Percentiles rank a stretch among this genome's conserved stretches.
These are phyloP conservation scores for Whitmania pigra DNA, from an alignment of 1,140 invertebrate species.

Conservation along the genomic window DNA sequence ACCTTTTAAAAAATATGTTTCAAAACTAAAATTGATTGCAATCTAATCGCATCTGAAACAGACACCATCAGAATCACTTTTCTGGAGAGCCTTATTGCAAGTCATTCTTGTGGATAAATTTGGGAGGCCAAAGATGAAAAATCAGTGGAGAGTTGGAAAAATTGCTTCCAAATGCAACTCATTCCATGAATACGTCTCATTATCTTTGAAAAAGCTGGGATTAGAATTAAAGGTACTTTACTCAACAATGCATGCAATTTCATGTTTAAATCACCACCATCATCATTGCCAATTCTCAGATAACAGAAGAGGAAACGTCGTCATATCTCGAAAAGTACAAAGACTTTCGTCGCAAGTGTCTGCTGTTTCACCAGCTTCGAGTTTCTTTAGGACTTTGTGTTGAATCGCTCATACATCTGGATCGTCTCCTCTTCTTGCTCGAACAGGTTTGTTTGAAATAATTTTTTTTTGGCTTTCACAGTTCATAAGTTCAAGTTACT, in stretches of 20 bases:
- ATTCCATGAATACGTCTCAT: conserved; percentile 29
- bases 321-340: conserved; percentile 27
- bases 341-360: conserved; percentile 27
- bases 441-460: conserved; percentile 31
- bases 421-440: conserved; percentile 31
- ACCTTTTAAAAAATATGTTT: not conserved
- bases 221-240: conserved; percentile 22
- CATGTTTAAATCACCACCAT: not conserved
- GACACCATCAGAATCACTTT: conserved; percentile 24
- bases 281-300: conserved; percentile 25
- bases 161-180: conserved; percentile 18
- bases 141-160: conserved; percentile 26
- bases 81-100: conserved; percentile 30
- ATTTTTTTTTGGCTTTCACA: conserved; percentile 11
- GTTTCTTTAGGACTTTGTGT: conserved; percentile 32
- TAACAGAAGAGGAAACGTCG: conserved; percentile 27
- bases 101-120: conserved; percentile 29
- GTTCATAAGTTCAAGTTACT: not conserved
- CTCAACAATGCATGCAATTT: not conserved
- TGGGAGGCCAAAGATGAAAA: conserved; percentile 25
- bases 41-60: not conserved
- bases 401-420: conserved; percentile 33
- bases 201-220: conserved; percentile 30
- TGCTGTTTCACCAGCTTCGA: conserved; percentile 32
- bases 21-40: not conserved